Evolutionary conservation across 2,888 invertebrate genomes (phyloP), one percentile per base, ranked within the genome.

Genomic region (Plutella xylostella): DNA sequence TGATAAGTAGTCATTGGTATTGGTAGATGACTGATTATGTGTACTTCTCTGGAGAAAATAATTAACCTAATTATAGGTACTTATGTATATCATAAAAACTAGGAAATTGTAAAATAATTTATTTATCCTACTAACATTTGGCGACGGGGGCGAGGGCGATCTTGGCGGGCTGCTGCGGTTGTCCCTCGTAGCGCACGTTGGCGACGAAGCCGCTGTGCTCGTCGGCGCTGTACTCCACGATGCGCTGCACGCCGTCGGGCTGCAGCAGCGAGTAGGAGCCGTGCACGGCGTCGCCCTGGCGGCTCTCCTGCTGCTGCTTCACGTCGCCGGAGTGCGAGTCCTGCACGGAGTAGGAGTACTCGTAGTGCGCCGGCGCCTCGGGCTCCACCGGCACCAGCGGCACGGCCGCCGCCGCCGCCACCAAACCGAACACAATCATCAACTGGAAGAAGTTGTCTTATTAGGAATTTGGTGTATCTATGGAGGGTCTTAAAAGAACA

Each of bases 251-350:
- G 1, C 84, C 83, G 40, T 84, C 83, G 48, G 82, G 80, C 48
- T 84, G 83, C 31, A 84, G 64, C n/a, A 84, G 69, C 4, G 83
- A 79, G 69, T 84, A 83, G 22, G 71, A 76, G 48, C 84, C 83
- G 40, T 77, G 77, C 38, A 83, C 77, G 48, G 57, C 62, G 56
- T 84, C 77, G 3, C 82, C 82, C 50, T 61, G 55, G 52, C 83
- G 82, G 41, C 65, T 56, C 52, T 84, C 84, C 54, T 77, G 68
- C 63, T 83, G 83, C 53, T 79, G 66, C 59, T 84, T 84, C 52
- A 79, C 61, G 60, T 84, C 84, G 2, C 83, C 83, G 57, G 61
- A 74, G 57, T 74, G 72, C 1, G 60, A 56, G 52, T 83, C 83
- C 48, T 79, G 75, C 45, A 83, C 79, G 45, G 78, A 74, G 68